Evolutionary conservation across 2,113 vertebrate species (phyloP), one percentile per base, ranked within the genome.

Genomic region (Malurus cyaneus): DNA sequence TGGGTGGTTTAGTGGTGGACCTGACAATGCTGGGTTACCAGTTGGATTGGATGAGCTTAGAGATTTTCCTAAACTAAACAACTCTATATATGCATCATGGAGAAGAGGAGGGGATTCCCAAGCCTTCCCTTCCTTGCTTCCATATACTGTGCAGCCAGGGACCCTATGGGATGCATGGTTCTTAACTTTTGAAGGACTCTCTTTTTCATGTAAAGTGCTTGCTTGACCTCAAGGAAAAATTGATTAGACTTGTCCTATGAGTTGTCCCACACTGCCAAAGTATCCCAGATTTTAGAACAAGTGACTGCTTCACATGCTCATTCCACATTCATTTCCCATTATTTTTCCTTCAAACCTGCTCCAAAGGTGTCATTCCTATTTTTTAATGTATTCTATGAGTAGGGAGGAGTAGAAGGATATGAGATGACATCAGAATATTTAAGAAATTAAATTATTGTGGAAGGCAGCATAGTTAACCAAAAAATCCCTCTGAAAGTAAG

Each of bases 131-230:
- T 49, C 54, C 60, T 74, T 74, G 16, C 17, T 36, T 59, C 36
- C n/a, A 8, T n/a, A 53, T 20, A 14, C 49, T 32, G 21, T 52
- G 9, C 44, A 42, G 39, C 19, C 36, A 50, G 18, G 25, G 56
- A 14, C 39, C 17, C 12, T 31, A 14, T 3, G 1, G 28, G 3
- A 5, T 36, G 3, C 6, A 14, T 4, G 3, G 13, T 69, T 82
- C 54, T 88, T 72, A 11, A 28, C 56, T 70, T 86, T 11, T 46
- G 23, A 79, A 59, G 50, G 29, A 80, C 26, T 9, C 10, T 7
- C 14, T 78, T 52, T 64, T 66, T 41, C 21, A 12, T 49, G 50
- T 65, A 41, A 92, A 20, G 4, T 54, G n/a, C 32, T 52, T 62
- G 20, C 61, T 32, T 74, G 34, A n/a, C 21, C 26, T 44, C 29